These are phyloP conservation scores for Nycticryphes semicollaris DNA, from an alignment of 2,113 vertebrate genomes.

Conservation along the genomic window DNA sequence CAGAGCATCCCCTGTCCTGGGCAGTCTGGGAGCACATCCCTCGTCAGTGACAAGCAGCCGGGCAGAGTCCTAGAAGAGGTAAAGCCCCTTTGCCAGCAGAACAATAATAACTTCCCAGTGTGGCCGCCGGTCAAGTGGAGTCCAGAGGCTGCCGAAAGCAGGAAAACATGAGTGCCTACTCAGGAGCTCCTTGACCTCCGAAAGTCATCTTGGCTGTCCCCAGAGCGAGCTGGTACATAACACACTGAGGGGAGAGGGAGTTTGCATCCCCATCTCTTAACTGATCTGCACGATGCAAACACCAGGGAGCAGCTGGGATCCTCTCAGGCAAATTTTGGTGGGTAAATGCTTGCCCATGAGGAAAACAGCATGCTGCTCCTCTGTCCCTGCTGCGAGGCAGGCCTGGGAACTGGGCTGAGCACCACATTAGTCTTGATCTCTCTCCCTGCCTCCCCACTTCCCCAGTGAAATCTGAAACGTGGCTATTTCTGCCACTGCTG, in stretches of 20 bases:
- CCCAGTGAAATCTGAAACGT: neutral
- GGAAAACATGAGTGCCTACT: neutral
- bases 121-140: neutral
- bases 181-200: neutral
- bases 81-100: neutral
- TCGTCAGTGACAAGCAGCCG: accelerated
- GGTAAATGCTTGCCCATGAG: neutral
- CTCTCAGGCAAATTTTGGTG: neutral
- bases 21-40: neutral
- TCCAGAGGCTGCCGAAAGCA: neutral
- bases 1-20: neutral
- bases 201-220: neutral
- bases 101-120: neutral
- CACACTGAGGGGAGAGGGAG: neutral
- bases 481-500: slow-evolving; percentile 23
- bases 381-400: neutral
- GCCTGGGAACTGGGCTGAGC: neutral
- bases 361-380: neutral
- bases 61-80: neutral
- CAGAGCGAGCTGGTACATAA: neutral
- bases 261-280: neutral
- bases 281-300: too few species aligned
- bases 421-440: neutral
- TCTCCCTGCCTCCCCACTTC: neutral
- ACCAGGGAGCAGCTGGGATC: accelerated